Evolutionary conservation across 2,113 vertebrate species (phyloP).

Genomic region (Paedocypris sp.): DNA sequence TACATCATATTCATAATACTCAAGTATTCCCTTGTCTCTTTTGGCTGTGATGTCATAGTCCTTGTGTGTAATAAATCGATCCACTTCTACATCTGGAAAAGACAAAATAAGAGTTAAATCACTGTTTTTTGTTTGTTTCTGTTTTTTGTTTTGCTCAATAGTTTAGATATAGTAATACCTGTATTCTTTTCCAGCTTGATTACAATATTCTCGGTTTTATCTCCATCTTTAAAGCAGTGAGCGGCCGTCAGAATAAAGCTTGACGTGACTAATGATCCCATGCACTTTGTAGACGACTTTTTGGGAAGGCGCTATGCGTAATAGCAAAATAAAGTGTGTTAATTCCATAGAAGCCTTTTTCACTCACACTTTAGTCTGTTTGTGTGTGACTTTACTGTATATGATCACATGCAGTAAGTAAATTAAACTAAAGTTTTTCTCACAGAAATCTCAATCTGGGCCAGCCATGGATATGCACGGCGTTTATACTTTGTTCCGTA

Average conservation of each 20-base stretch:
- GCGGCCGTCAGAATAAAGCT: constrained; percentile 58
- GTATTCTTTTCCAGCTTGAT: constrained; percentile 1
- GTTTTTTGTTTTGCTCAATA: too few species aligned
- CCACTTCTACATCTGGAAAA: constrained; percentile 14
- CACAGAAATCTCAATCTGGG: constrained; percentile 20
- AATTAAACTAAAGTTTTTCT: constrained; percentile 2
- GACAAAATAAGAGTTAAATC: neutral
- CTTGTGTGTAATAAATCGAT: constrained; percentile 19
- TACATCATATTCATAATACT: constrained; percentile 61
- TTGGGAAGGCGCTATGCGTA: neutral
- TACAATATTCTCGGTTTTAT: neutral
- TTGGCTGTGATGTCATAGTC: constrained; percentile 20
- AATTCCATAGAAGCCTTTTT: too few species aligned
- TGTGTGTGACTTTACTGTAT: too few species aligned
- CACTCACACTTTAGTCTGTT: too few species aligned
- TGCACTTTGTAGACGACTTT: constrained; percentile 34
- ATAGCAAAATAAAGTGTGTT: too few species aligned
- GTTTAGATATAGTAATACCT: neutral
- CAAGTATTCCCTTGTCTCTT: neutral
- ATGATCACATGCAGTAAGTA: too few species aligned
- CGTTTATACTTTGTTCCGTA: neutral
- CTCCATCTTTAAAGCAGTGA: constrained; percentile 51
- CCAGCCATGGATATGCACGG: constrained; percentile 48
- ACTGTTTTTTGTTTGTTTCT: neutral
- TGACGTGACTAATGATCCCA: constrained; percentile 53